Conservation (phyloP, 2,113 vertebrate species). For the Festucalex cinctus region DNA sequence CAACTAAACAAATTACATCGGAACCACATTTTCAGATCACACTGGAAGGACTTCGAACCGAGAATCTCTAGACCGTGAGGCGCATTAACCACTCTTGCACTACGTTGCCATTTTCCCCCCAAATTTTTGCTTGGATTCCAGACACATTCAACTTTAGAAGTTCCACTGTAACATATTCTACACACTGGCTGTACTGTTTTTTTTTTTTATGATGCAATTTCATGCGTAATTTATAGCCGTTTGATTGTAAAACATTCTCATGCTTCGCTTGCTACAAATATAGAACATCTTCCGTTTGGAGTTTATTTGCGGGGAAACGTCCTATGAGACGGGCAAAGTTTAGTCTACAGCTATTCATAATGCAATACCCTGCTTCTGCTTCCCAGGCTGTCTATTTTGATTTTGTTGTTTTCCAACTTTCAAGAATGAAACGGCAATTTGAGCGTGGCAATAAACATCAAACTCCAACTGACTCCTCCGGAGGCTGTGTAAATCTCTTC, state of each 20-base stretch:
- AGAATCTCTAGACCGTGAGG: too few species aligned
- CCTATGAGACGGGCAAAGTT: constrained; percentile 21
- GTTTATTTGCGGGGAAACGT: constrained; percentile 23
- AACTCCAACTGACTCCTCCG: constrained; percentile 26
- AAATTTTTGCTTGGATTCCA: background rate
- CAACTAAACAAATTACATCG: too few species aligned
- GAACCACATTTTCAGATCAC: too few species aligned
- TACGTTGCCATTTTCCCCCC: too few species aligned
- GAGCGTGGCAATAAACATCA: constrained; percentile 48
- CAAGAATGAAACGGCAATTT: constrained; percentile 41
- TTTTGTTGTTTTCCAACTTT: constrained; percentile 50
- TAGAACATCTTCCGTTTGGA: background rate
- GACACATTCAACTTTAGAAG: background rate
- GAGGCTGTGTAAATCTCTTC: constrained; percentile 6
- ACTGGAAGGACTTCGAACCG: too few species aligned
- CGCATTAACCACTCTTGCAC: too few species aligned
- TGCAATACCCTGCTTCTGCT: constrained; percentile 10
- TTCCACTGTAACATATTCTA: background rate
- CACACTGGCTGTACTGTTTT: background rate
- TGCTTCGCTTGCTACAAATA: constrained; percentile 9
- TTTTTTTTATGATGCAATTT: background rate
- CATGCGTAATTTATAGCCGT: constrained; percentile 1
- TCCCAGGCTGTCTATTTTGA: constrained; percentile 47
- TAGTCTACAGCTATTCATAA: constrained; percentile 26
- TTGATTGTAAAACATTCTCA: constrained; percentile 3